Percentiles rank a stretch among this genome's conserved stretches.
phyloP scores from a whole-genome alignment of 2,113 vertebrate species.

The Tenrec ecaudatus region DNA sequence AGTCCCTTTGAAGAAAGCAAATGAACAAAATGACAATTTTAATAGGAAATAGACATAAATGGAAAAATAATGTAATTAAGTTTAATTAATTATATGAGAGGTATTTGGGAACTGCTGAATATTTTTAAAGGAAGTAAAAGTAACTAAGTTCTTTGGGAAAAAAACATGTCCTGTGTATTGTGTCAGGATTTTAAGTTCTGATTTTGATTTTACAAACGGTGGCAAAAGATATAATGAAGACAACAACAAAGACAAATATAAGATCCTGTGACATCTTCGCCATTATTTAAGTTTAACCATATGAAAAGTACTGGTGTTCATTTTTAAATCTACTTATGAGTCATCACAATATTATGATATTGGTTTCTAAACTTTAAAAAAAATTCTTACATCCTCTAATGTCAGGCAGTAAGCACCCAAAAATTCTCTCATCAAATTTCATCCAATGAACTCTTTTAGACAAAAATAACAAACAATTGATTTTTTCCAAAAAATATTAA shows the following conservation, averaged over 20 bases:
- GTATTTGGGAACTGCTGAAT: background rate
- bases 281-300: background rate
- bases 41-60: background rate
- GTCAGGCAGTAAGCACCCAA: background rate
- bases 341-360: background rate
- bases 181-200: slow-evolving; percentile 13
- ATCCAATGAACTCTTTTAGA: background rate
- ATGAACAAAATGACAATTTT: slow-evolving; percentile 17
- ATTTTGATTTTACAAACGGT: background rate
- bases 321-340: background rate
- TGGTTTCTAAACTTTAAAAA: background rate
- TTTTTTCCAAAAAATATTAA: background rate
- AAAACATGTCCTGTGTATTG: background rate
- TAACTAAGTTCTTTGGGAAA: background rate
- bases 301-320: background rate
- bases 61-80: background rate
- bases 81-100: background rate
- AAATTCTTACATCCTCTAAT: background rate
- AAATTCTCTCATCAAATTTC: background rate
- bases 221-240: background rate
- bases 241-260: background rate
- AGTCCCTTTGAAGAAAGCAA: slow-evolving; percentile 7
- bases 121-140: slow-evolving; percentile 8
- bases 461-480: background rate
- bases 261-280: background rate